These are phyloP conservation scores for Archivesica marissinica DNA, from an alignment of 1,140 invertebrate genomes.

Conservation along the genomic window DNA sequence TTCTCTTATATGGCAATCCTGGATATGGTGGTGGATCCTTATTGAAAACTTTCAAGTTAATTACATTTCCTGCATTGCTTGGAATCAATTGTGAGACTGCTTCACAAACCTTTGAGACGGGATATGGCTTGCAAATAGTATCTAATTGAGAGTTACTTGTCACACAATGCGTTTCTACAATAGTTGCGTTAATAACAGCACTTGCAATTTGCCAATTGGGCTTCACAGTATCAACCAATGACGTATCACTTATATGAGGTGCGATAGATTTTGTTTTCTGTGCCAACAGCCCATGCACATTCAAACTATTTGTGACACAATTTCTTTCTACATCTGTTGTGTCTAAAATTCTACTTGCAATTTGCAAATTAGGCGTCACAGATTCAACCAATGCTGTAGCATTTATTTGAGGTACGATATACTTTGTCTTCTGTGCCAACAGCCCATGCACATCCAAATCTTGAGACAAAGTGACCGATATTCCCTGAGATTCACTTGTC, in stretches of 20 bases:
- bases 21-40: constrained; percentile 37
- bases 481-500: constrained; percentile 33
- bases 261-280: constrained; percentile 27
- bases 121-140: neutral
- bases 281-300: neutral
- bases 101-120: neutral
- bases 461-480: neutral
- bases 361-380: neutral
- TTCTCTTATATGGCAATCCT: neutral
- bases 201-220: neutral
- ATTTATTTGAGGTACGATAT: constrained; percentile 12
- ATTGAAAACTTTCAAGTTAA: constrained; percentile 13
- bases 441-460: neutral
- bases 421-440: constrained; percentile 11
- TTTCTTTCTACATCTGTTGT: neutral
- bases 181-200: neutral
- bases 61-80: constrained; percentile 13
- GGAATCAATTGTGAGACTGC: neutral
- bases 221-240: neutral
- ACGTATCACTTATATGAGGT: neutral
- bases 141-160: neutral
- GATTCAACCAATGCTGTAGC: neutral
- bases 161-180: neutral
- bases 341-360: neutral
- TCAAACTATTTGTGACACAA: neutral